Conservation (phyloP, 2,888 invertebrate species). For the Nomada ferruginata region DNA sequence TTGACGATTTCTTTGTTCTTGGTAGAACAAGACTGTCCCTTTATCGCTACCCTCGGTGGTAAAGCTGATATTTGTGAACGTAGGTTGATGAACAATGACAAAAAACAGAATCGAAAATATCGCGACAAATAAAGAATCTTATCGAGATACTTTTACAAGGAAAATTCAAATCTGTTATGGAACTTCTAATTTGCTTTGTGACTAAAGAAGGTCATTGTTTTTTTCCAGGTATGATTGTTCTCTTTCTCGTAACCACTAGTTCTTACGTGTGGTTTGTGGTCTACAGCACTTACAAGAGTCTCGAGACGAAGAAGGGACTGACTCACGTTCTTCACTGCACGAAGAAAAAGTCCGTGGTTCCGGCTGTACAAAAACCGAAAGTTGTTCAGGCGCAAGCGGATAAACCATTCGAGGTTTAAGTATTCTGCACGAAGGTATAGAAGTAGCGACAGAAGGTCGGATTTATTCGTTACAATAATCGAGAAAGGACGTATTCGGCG, state of each 20-base stretch:
- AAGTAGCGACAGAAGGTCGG: slow-evolving; percentile 41
- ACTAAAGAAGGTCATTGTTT: background rate
- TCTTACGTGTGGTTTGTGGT: slow-evolving; percentile 84
- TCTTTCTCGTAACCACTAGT: slow-evolving; percentile 73
- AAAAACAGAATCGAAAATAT: background rate
- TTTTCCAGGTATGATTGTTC: slow-evolving; percentile 74
- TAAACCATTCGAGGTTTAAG: slow-evolving; percentile 74
- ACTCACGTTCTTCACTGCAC: slow-evolving; percentile 79
- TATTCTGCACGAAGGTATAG: slow-evolving; percentile 20
- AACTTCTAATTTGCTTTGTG: background rate
- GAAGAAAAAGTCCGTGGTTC: slow-evolving; percentile 68
- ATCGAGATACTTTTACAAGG: background rate
- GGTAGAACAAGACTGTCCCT: slow-evolving; percentile 78
- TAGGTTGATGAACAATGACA: slow-evolving; percentile 60
- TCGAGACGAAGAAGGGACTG: slow-evolving; percentile 81
- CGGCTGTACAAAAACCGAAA: slow-evolving; percentile 59
- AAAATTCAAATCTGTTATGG: background rate
- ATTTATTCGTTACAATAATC: slow-evolving; percentile 38
- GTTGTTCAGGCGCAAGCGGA: slow-evolving; percentile 57
- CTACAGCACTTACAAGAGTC: slow-evolving; percentile 83
- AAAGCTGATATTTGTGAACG: slow-evolving; percentile 77
- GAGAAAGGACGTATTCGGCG: background rate
- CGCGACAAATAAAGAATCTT: background rate
- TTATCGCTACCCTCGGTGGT: slow-evolving; percentile 78
- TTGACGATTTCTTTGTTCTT: slow-evolving; percentile 81